A percentile compares a stretch with the other conserved stretches of the same genome.
phyloP scores from a whole-genome alignment of 1,140 invertebrate species.

The Manduca sexta region DNA sequence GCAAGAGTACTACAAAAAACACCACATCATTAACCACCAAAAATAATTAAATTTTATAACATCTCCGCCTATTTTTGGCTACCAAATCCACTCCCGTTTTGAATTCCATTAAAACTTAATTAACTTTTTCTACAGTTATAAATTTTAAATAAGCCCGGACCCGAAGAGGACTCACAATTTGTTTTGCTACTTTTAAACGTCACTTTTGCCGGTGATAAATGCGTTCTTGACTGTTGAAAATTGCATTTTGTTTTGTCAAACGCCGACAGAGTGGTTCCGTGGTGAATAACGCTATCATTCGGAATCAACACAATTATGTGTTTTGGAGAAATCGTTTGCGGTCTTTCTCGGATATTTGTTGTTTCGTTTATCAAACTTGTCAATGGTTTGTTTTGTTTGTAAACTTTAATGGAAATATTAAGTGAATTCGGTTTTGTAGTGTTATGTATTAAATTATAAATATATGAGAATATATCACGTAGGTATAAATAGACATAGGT shows the following conservation, averaged over 20 bases:
- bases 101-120: slow-evolving; percentile 73
- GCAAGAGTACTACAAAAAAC: slow-evolving; percentile 38
- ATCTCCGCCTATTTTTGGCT: slow-evolving; percentile 71
- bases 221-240: slow-evolving; percentile 49
- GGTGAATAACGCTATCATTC: no score
- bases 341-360: no score
- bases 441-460: no score
- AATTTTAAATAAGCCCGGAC: slow-evolving; percentile 57
- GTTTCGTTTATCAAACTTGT: no score
- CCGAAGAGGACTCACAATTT: slow-evolving; percentile 57
- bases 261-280: slow-evolving; percentile 42
- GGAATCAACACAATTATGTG: no score
- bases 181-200: slow-evolving; percentile 70
- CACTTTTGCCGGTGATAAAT: slow-evolving; percentile 67
- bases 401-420: no score
- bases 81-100: slow-evolving; percentile 66
- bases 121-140: slow-evolving; percentile 67
- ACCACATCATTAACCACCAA: slow-evolving; percentile 47
- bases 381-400: no score
- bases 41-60: slow-evolving; percentile 70
- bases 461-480: no score
- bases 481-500: no score
- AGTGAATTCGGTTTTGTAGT: no score
- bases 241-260: slow-evolving; percentile 44
- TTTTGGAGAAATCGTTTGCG: no score